Percentiles rank a stretch among this genome's conserved stretches.
These are phyloP conservation scores for Linnaemya vulpina DNA, from an alignment of 2,888 invertebrate species.

Conservation along the genomic window DNA sequence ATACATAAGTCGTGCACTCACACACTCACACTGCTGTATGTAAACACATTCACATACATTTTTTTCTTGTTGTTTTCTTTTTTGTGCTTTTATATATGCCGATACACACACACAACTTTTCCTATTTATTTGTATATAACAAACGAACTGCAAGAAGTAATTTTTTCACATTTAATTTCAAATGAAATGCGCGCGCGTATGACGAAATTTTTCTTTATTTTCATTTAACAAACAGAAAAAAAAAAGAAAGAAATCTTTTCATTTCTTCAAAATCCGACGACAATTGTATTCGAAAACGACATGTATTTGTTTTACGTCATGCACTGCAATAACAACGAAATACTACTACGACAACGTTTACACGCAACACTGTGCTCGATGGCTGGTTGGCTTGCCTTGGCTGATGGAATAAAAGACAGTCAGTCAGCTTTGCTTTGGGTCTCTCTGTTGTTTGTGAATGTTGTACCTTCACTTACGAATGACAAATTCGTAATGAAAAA, in stretches of 20 bases:
- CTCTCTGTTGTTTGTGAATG: constrained; percentile 74
- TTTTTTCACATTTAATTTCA: constrained; percentile 57
- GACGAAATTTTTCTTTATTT: constrained; percentile 23
- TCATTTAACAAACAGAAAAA: constrained; percentile 30
- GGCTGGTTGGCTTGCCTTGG: not conserved
- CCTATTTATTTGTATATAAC: constrained; percentile 60
- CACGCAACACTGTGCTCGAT: constrained; percentile 11
- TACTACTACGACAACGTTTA: constrained; percentile 38
- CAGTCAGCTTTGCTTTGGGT: constrained; percentile 13
- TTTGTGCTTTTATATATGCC: not conserved
- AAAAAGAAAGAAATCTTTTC: constrained; percentile 16
- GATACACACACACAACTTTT: constrained; percentile 9
- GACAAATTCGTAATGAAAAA: constrained; percentile 82
- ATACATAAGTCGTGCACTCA: constrained; percentile 36
- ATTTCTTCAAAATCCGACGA: constrained; percentile 60
- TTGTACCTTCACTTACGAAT: constrained; percentile 82
- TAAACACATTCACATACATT: constrained; percentile 12
- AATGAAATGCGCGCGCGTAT: constrained; percentile 68
- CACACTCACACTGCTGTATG: constrained; percentile 21
- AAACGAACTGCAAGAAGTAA: constrained; percentile 19
- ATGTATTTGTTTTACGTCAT: constrained; percentile 54
- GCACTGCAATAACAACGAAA: constrained; percentile 47
- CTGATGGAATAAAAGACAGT: constrained; percentile 60
- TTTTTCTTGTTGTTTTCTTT: constrained; percentile 7
- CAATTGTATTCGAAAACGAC: constrained; percentile 56